These are phyloP conservation scores for Hafferia zeledoni DNA, from an alignment of 2,797 vertebrate genomes.

Conservation along the genomic window DNA sequence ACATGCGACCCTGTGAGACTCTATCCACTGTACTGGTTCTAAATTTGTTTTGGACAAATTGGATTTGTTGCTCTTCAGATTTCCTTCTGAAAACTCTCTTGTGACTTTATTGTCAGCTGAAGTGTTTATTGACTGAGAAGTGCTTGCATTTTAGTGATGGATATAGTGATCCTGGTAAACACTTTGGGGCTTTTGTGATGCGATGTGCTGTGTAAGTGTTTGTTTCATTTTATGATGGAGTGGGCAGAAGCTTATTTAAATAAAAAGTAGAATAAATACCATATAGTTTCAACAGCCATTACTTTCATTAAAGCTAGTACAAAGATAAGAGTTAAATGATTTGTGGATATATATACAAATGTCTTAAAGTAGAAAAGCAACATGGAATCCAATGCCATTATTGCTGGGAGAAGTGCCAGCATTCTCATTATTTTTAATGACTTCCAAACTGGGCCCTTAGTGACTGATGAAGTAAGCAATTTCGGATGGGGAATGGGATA, in stretches of 20 bases:
- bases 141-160: constrained; percentile 16
- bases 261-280: constrained; percentile 21
- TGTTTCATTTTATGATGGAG: constrained; percentile 21
- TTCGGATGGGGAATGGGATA: constrained; percentile 15
- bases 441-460: constrained; percentile 14
- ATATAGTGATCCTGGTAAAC: constrained; percentile 6
- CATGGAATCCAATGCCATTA: neutral
- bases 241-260: constrained; percentile 31
- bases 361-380: constrained; percentile 24
- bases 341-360: constrained; percentile 22
- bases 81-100: constrained; percentile 45
- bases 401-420: constrained; percentile 43
- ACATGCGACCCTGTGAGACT: neutral
- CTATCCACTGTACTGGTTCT: neutral
- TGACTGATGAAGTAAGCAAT: constrained; percentile 24
- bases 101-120: constrained; percentile 38
- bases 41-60: constrained; percentile 40
- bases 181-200: neutral
- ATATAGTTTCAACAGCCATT: neutral
- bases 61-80: constrained; percentile 40
- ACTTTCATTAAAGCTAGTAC: constrained; percentile 18
- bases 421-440: constrained; percentile 51
- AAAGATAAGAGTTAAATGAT: constrained; percentile 20
- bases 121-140: constrained; percentile 57
- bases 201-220: constrained; percentile 9